Conservation (phyloP, 2,113 vertebrate species). For the Lasiurus cinereus region DNA sequence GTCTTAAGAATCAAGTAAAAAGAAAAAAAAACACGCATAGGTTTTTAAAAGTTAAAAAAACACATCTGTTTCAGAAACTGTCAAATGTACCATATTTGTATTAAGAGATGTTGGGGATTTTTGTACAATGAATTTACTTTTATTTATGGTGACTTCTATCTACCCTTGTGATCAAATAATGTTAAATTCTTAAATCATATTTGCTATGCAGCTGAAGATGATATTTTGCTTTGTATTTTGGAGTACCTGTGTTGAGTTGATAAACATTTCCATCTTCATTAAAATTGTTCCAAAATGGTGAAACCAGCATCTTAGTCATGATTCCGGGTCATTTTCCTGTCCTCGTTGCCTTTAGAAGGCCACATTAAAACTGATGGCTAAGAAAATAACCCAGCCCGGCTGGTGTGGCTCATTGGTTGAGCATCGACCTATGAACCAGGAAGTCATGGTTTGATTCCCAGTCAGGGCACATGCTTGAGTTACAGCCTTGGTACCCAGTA, state of each 20-base stretch:
- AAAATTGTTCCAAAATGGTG: constrained; percentile 87
- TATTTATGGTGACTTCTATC: constrained; percentile 92
- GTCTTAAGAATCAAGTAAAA: constrained; percentile 83
- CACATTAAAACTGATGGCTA: neutral
- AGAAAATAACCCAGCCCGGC: neutral
- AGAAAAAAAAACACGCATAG: constrained; percentile 68
- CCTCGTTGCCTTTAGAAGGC: neutral
- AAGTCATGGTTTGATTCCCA: too few relatives aligned
- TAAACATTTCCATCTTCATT: constrained; percentile 88
- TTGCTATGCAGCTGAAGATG: constrained; percentile 89
- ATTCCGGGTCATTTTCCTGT: neutral
- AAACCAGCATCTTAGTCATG: constrained; percentile 29
- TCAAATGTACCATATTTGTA: constrained; percentile 91
- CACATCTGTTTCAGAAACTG: constrained; percentile 81
- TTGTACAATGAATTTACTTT: constrained; percentile 90
- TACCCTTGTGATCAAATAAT: constrained; percentile 88
- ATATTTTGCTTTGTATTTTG: constrained; percentile 88
- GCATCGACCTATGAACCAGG: too few relatives aligned
- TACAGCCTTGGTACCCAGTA: too few relatives aligned
- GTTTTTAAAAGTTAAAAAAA: constrained; percentile 82
- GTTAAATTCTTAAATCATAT: constrained; percentile 89
- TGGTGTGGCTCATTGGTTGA: too few relatives aligned
- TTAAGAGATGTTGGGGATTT: constrained; percentile 89
- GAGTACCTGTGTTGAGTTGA: constrained; percentile 84
- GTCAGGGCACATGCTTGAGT: too few relatives aligned